Evolutionary conservation across 2,888 invertebrate species (phyloP), one percentile per base, ranked within the genome.

Genomic region (Ethmia dodecea): DNA sequence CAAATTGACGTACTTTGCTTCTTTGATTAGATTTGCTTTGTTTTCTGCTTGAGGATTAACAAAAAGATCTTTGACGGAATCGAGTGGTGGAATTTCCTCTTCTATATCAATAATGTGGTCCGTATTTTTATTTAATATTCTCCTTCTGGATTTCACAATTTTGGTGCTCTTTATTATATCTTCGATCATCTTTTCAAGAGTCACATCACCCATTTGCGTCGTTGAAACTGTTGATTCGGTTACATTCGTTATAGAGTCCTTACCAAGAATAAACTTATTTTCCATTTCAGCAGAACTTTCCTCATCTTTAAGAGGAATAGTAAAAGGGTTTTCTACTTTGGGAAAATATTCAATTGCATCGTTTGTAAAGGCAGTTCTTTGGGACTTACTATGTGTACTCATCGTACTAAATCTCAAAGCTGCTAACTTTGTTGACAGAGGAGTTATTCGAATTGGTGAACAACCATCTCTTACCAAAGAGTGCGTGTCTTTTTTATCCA

Each of bases 121-220:
- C 11, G 51, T 37, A 28, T 55, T 45, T 33, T 70, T 66, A 6
- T 73, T 72, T n/a, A 81, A 36, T 38, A 78, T 72, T 40, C 73
- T 66, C 57, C 74, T 54, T 53, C 66, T 77, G 18, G 72, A 74
- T 65, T 86, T 87, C 0, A 83, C 72, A 33, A 84, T 83, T 52
- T 84, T 83, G 1, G 88, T 88, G 42, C 87, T 88, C 45, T 90
- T 89, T 42, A 90, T 79, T 35, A 90, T 88, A 39, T 89, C 90
- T 54, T 90, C 89, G 27, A 90, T 90, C 72, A 90, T 88, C 65
- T 76, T 86, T 54, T 90, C 89, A 28, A 90, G 63, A 8, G 87
- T 87, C 0, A 79, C 54, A 50, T 87, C 87, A 2, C 87, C 87
- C 87, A 87, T 87, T 66, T 86, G 79, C 3, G 87, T 84, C 11